Base-by-base conservation (phyloP, 2,888 invertebrate species). In the Plusia festucae region DNA sequence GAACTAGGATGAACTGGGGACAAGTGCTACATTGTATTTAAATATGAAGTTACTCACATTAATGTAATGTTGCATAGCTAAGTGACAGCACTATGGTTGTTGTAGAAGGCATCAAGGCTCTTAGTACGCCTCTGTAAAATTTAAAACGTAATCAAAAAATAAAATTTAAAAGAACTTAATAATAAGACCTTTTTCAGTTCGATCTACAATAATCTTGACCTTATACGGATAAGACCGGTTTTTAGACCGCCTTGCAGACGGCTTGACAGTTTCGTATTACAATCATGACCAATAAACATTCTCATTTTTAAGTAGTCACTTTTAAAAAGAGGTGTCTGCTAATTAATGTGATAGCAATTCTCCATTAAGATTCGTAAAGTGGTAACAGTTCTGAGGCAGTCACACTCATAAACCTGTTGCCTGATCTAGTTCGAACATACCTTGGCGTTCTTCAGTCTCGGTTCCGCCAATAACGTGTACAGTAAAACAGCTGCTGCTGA, bases 401-500 rank as follows among this genome's bases (percentile, higher is more conserved):
- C 15, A 40, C 40, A 40, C 40, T n/a, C 7, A 11, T 46, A 8
- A 16, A 9, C 46, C 11, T 18, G 18, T 20, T 49, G 46, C 3
- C 16, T 11, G 46, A 49, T 8, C 16, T 44, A 44, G 44, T 44
- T 44, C 3, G 18, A 18, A 59, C 16, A 6, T 53, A 98, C 97
- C 93, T 97, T 97, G 0, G 96, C 95, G 57, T 95, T 95, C 80
- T 96, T 96, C 22, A 98, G 90, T 53, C 95, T 93, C 0, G 98
- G 98, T 81, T 98, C 97, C 0, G 97, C 96, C 22, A 98, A 87
- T 52, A 98, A 94, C 0, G 97, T 97, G 87, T 98, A 98, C 0
- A 98, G 92, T 46, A 98, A 93, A 0, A 98, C 97, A 22, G 97
- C 97, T 15, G 98, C 97, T 1, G 97, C 97, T 1, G 98, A 97